phyloP scores from a whole-genome alignment of 2,888 invertebrate species.

The Melinopterus prodromus region DNA sequence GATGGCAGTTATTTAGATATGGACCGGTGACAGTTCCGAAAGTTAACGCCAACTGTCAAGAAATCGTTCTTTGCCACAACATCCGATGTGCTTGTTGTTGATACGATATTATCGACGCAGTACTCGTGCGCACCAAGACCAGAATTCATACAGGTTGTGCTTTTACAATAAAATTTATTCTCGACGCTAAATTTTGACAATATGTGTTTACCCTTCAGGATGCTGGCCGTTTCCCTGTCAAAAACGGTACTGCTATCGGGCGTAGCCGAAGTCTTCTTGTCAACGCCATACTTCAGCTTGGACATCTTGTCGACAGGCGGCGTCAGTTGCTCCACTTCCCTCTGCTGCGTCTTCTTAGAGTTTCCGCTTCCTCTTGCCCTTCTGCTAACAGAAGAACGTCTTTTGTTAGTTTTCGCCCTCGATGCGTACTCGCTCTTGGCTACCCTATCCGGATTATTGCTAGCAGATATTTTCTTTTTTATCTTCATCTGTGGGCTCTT shows the following conservation, averaged over 20 bases:
- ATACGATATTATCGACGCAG: neutral
- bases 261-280: neutral
- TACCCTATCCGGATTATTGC: slow-evolving; percentile 52
- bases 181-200: slow-evolving; percentile 32
- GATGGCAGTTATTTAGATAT: slow-evolving; percentile 19
- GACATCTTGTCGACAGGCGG: neutral
- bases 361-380: slow-evolving; percentile 44
- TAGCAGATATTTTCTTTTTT: slow-evolving; percentile 37
- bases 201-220: slow-evolving; percentile 54
- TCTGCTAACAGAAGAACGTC: slow-evolving; percentile 53
- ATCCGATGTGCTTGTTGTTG: neutral
- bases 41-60: slow-evolving; percentile 29
- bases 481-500: slow-evolving; percentile 40
- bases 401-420: slow-evolving; percentile 50
- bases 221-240: slow-evolving; percentile 68
- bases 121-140: slow-evolving; percentile 1
- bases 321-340: neutral
- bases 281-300: neutral
- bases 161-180: slow-evolving; percentile 35
- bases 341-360: slow-evolving; percentile 29
- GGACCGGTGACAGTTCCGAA: slow-evolving; percentile 14
- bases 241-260: slow-evolving; percentile 53
- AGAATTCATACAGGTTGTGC: neutral
- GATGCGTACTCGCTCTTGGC: slow-evolving; percentile 45
- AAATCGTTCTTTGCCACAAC: slow-evolving; percentile 22